Evolutionary conservation across 2,113 vertebrate genomes (phyloP).

Genomic region (Rhinichthys klamathensis): DNA sequence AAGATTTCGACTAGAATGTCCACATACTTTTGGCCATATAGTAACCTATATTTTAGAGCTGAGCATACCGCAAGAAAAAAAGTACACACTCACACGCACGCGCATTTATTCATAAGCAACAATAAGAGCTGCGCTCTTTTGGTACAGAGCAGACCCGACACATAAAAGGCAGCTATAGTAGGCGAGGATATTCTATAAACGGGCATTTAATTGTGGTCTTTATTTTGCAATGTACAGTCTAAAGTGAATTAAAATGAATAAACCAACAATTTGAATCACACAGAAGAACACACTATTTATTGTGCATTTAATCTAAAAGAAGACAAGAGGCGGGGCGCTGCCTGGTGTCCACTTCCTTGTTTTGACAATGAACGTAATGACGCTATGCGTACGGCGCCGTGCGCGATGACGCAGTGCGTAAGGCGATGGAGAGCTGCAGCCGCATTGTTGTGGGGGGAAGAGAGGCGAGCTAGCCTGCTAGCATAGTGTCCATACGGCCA

Average conservation of each 20-base stretch:
- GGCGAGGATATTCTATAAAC: background rate
- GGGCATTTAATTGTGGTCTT: background rate
- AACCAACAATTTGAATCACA: background rate
- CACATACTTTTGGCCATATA: background rate
- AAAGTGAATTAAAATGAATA: background rate
- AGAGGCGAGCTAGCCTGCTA: constrained; percentile 66
- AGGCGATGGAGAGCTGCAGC: constrained; percentile 61
- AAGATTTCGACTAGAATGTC: background rate
- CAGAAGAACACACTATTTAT: background rate
- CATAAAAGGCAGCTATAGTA: background rate
- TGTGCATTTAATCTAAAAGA: background rate
- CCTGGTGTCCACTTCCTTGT: constrained; percentile 57
- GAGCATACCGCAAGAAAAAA: background rate
- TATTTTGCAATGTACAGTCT: background rate
- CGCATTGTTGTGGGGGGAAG: constrained; percentile 81
- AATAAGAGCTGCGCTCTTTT: background rate
- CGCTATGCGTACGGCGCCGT: constrained; percentile 38
- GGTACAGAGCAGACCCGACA: background rate
- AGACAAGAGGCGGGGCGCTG: background rate
- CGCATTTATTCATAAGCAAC: too few relatives aligned
- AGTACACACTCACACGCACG: background rate
- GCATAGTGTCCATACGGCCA: constrained; percentile 61
- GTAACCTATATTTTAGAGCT: background rate
- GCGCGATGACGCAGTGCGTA: constrained; percentile 58
- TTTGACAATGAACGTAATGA: constrained; percentile 58